Percentiles rank a stretch among this genome's conserved stretches.
These are phyloP conservation scores for Drosophila gaucha DNA, from an alignment of 2,888 invertebrate genomes.

Conservation along the genomic window DNA sequence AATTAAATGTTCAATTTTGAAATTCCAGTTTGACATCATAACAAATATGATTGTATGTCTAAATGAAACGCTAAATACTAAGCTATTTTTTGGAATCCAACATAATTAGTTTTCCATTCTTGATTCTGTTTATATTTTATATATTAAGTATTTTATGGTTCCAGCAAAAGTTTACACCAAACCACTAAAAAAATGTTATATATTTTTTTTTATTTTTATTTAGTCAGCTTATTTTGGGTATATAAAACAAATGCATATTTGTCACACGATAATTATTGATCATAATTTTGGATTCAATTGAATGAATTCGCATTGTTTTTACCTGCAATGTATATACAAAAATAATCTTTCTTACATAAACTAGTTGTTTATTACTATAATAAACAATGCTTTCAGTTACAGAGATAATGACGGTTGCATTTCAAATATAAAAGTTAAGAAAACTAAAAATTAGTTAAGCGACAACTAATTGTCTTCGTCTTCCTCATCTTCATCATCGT, in stretches of 20 bases:
- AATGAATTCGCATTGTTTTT: background rate
- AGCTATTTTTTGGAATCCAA: too few relatives aligned
- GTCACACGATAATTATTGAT: background rate
- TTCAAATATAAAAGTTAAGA: slow-evolving; percentile 30
- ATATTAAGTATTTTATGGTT: too few relatives aligned
- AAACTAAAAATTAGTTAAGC: slow-evolving; percentile 17
- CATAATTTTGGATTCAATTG: background rate
- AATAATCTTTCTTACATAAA: background rate
- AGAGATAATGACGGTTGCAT: slow-evolving; percentile 24
- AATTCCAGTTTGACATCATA: too few relatives aligned
- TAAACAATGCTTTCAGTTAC: slow-evolving; percentile 24
- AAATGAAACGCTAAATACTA: too few relatives aligned
- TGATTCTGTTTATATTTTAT: too few relatives aligned
- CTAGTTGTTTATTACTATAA: slow-evolving; percentile 42
- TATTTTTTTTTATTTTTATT: background rate
- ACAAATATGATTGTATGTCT: too few relatives aligned
- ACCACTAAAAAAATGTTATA: too few relatives aligned
- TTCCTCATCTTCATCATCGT: slow-evolving; percentile 42
- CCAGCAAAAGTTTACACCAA: too few relatives aligned
- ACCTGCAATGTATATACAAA: background rate
- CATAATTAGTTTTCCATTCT: too few relatives aligned
- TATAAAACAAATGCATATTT: background rate
- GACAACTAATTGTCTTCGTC: slow-evolving; percentile 40
- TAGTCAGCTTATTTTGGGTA: background rate
- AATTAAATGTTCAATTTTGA: too few relatives aligned